A percentile compares a stretch with the other conserved stretches of the same genome.
Evolutionary conservation across 1,140 invertebrate species (phyloP).

Genomic region (Hyles vespertilio): DNA sequence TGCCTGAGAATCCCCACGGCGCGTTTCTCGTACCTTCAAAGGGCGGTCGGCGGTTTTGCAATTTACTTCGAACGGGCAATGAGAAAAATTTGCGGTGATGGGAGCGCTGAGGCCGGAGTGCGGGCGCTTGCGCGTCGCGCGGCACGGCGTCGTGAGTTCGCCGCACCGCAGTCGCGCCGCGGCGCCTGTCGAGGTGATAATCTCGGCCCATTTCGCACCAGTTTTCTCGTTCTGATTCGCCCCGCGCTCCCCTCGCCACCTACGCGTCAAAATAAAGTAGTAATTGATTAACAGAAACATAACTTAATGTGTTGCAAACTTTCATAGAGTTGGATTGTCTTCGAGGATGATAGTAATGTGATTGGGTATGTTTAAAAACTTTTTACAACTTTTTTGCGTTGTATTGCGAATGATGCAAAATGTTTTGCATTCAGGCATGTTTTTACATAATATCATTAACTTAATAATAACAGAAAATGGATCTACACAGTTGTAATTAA

Average conservation of each 20-base stretch:
- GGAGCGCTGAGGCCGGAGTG: conserved; percentile 9
- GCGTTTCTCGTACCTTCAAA: conserved; percentile 43
- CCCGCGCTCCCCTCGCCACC: conserved; percentile 22
- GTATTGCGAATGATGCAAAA: neutral
- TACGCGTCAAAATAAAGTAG: conserved; percentile 54
- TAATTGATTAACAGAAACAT: conserved; percentile 49
- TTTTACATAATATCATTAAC: no score
- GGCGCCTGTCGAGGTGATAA: conserved; percentile 14
- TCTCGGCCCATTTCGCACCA: conserved; percentile 19
- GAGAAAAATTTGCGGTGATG: conserved; percentile 58
- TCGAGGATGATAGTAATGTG: conserved; percentile 28
- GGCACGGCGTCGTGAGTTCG: conserved; percentile 10
- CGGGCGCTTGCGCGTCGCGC: conserved; percentile 16
- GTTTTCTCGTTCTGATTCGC: conserved; percentile 21
- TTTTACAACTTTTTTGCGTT: neutral
- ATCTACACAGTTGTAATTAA: no score
- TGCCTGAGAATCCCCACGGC: conserved; percentile 40
- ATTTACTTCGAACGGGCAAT: conserved; percentile 53
- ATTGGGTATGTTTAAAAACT: conserved; percentile 28
- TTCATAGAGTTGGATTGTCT: conserved; percentile 18
- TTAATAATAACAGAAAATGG: no score
- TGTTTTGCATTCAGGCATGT: no score
- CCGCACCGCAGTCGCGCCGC: conserved; percentile 45
- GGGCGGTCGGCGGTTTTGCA: conserved; percentile 50
- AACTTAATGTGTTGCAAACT: conserved; percentile 21